Evolutionary conservation across 2,888 invertebrate genomes (phyloP).

Genomic region (Tetragonula carbonaria): DNA sequence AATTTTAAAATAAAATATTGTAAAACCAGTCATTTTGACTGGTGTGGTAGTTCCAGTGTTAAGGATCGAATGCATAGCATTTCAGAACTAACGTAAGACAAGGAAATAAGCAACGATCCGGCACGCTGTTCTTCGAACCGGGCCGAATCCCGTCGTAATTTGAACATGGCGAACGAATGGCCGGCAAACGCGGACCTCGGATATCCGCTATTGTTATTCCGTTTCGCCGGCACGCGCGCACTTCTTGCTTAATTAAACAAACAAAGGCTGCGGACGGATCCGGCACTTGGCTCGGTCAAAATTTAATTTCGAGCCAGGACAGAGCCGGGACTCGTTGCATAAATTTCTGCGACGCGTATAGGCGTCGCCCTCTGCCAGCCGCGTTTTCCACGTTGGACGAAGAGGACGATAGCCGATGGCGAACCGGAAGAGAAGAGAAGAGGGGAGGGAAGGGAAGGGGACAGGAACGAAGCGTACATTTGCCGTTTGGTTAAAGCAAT

Average conservation of each 20-base stretch:
- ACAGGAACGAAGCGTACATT: slow-evolving; percentile 85
- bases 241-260: slow-evolving; percentile 66
- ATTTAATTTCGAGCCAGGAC: slow-evolving; percentile 63
- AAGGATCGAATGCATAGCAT: no score
- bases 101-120: background rate
- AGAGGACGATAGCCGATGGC: slow-evolving; percentile 2
- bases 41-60: no score
- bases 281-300: slow-evolving; percentile 54
- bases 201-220: slow-evolving; percentile 53
- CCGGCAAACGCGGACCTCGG: slow-evolving; percentile 36
- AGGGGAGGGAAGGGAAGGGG: background rate
- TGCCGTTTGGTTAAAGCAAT: slow-evolving; percentile 88
- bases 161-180: slow-evolving; percentile 42
- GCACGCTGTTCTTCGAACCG: slow-evolving; percentile 1
- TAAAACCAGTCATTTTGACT: no score
- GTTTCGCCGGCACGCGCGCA: slow-evolving; percentile 36
- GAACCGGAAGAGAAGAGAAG: slow-evolving; percentile 45
- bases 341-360: slow-evolving; percentile 55
- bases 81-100: background rate
- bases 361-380: slow-evolving; percentile 1
- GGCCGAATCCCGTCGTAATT: slow-evolving; percentile 28
- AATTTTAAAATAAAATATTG: no score
- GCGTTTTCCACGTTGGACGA: background rate
- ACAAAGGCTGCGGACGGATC: slow-evolving; percentile 52
- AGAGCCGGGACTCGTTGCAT: slow-evolving; percentile 56